Evolutionary conservation across 2,888 invertebrate species (phyloP), one percentile per base, ranked within the genome.

Genomic region (Linnaemya tessellans): DNA sequence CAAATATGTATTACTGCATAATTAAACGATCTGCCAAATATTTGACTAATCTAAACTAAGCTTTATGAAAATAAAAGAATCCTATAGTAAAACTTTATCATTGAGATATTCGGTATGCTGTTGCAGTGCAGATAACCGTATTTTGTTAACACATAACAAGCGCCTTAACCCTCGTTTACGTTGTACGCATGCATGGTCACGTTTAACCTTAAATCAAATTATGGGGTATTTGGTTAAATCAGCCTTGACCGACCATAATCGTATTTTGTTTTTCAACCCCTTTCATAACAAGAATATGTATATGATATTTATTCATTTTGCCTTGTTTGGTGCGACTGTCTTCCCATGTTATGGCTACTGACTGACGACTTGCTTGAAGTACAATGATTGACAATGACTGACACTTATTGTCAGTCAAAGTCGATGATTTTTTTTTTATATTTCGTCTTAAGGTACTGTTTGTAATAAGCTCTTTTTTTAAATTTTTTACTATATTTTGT

Each of bases 371-470:
- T 71, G 25, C 18, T 25, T 65, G 43, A 80, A 71, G 64, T 64
- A 56, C 71, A 84, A 41, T 70, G 68, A 80, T 78, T 83, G 84
- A 71, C 75, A 84, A 64, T 79, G 84, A 79, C 74, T 64, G 79
- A 64, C 79, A 71, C 68, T 71, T 71, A 65, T 46, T 46, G 64
- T n/a, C 71, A 73, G 64, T 22, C 35, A 80, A 64, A n/a, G 54
- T 46, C 46, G 8, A 1, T 8, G 1, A 18, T n/a, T 49, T 41
- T 64, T 15, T 22, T 46, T 54, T 56, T n/a, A 58, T 65, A 18
- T 35, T 35, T 15, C 49, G 18, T 15, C 38, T 62, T 41, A 35
- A 15, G 5, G 15, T 38, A 20, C 51, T 9, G 18, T 15, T 67
- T 46, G 46, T 15, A 58, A 4, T 11, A 79, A 62, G 25, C 70